Evolutionary conservation across 23 tunicate genomes (phyloP).

Genomic region (Trididemnum nubilum): DNA sequence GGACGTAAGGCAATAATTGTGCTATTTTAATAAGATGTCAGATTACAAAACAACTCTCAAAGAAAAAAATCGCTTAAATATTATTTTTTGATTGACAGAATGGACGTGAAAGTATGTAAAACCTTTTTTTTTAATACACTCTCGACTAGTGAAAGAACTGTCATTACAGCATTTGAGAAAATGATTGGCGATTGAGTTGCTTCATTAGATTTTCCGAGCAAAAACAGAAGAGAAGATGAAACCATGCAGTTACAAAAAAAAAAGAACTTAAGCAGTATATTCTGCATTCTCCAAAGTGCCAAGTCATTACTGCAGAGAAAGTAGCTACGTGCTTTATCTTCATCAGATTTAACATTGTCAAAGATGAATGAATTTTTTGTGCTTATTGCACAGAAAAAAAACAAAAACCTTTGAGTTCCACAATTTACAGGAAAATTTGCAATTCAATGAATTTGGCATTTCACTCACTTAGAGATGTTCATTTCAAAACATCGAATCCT

Average conservation of each 20-base stretch:
- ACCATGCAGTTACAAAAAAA: background rate
- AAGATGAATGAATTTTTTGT: background rate
- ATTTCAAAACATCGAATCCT: no score
- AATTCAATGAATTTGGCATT: slow-evolving; percentile 8
- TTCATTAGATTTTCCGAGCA: background rate
- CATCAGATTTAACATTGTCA: background rate
- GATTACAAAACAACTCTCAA: no score
- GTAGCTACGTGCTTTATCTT: background rate
- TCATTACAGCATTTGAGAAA: background rate
- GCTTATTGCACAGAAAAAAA: background rate
- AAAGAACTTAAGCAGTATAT: background rate
- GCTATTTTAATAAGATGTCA: no score
- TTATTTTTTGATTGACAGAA: background rate
- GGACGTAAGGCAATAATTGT: no score
- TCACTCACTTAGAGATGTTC: no score
- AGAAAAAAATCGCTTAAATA: background rate
- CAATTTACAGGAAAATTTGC: background rate
- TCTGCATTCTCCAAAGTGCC: background rate
- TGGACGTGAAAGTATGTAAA: background rate
- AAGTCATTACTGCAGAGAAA: background rate
- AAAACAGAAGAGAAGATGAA: background rate
- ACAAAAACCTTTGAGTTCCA: slow-evolving; percentile 1
- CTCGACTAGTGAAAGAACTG: background rate
- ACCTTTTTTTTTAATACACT: background rate
- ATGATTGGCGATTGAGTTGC: background rate